Evolutionary conservation across 2,797 vertebrate species (phyloP), one percentile per base, ranked within the genome.

Genomic region (Fratercula arctica): DNA sequence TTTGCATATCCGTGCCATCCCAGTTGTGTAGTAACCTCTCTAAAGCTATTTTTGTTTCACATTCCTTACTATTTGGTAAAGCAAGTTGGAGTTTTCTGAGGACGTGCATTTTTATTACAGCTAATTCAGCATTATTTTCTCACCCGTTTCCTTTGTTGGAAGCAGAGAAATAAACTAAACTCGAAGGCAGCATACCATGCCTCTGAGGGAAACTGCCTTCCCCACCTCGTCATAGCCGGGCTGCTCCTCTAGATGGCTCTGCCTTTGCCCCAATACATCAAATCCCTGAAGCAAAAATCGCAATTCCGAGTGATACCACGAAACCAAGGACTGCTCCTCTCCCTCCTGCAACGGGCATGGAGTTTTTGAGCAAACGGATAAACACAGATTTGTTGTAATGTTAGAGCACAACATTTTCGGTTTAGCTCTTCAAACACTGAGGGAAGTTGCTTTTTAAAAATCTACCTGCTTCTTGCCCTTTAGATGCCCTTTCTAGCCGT

Each of bases 211-310:
- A 91, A 73, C 48, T 51, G 73, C 73, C 41, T 70, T 78, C 70
- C 67, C 50, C 0, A 0, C 29, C 53, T 45, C 77, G 97, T 68
- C 94, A 72, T 88, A 85, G 74, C 96, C 23, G 2, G 61, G 76
- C 79, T 89, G 43, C 39, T 91, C 94, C 98, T 53, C 97, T 97
- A 98, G 98, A 92, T 97, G 98, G 97, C 98, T 96, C 97, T 97
- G 90, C 92, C 87, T 91, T 96, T 97, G 96, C 92, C 95, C 85
- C 81, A 96, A 91, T 90, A 21, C 76, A 78, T 35, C 81, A 54
- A 79, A 66, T 56, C 46, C 69, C 53, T 0, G 7, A 35, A 87
- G 76, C 13, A 86, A 89, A 92, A 88, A 13, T 39, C 15, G 19
- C 53, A 28, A 56, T 90, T 88, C 57, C 5, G 3, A 94, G 81